Evolutionary conservation across 2,888 invertebrate species (phyloP), one percentile per base, ranked within the genome.

Genomic region (Himalopsyche kuldschensis): DNA sequence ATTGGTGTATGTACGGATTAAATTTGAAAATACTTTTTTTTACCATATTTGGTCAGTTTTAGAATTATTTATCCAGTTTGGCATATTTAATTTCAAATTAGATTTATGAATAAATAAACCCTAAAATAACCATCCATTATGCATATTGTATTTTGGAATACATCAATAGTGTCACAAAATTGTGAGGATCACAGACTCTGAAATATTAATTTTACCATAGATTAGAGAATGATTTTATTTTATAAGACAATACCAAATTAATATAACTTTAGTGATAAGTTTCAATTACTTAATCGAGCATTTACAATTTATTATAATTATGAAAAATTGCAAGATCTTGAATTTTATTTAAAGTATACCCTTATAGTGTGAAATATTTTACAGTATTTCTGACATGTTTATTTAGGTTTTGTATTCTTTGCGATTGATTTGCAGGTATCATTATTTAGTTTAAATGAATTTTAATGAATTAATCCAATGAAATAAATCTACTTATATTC

Each of bases 201-300:
- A 41, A 76, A 76, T 76, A 76, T n/a, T 41, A 76, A 32, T 76
- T 32, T 76, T 69, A 69, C 69, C 69, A 76, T 76, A 41, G 32
- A 76, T 76, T 20, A 41, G 32, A 76, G 35, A 32, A 76, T 76
- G 76, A 76, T 20, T 32, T 76, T 35, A 76, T 24, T 20, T 76
- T 76, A 32, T 76, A 76, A 76, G 32, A 8, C 32, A 76, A 76
- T 76, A 76, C 76, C 76, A 76, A 76, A 76, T 76, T 76, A 76
- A 76, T 76, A 76, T 76, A 76, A 76, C 17, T 76, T 76, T 76
- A 32, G n/a, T 76, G 32, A 41, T 76, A 35, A 76, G 41, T 76
- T 76, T 32, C n/a, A 76, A 24, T 35, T 32, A 76, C 35, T 76
- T 41, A 35, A 32, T 17, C 27, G 24, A 76, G 76, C 76, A 76